Conservation (phyloP, 2,797 vertebrate species). For the Semaprochilodus insignis region DNA sequence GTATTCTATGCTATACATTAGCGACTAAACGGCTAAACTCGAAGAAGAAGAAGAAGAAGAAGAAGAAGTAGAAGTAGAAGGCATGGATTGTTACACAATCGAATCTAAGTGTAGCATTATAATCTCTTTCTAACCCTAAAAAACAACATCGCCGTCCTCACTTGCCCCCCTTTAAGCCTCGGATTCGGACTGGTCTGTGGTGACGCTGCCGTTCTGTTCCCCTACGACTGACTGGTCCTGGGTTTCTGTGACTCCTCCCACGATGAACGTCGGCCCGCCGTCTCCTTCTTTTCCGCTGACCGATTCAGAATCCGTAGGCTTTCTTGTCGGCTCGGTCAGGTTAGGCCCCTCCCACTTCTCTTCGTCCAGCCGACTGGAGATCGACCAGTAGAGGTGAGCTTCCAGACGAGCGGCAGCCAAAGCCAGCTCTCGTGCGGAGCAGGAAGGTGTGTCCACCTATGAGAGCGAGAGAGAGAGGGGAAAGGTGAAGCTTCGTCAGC, state of each 20-base stretch:
- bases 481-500: neutral
- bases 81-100: constrained; percentile 50
- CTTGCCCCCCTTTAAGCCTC: constrained; percentile 74
- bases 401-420: constrained; percentile 85
- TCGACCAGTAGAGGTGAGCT: constrained; percentile 94
- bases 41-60: constrained; percentile 44
- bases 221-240: constrained; percentile 76
- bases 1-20: constrained; percentile 62
- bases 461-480: neutral
- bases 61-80: constrained; percentile 38
- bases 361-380: constrained; percentile 90
- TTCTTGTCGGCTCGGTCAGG: constrained; percentile 66
- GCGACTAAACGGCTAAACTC: constrained; percentile 57
- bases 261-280: constrained; percentile 68
- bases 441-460: constrained; percentile 88
- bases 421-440: constrained; percentile 88
- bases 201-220: constrained; percentile 80
- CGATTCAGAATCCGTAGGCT: constrained; percentile 58
- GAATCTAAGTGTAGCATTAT: constrained; percentile 32
- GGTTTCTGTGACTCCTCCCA: constrained; percentile 77
- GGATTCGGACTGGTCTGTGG: constrained; percentile 81
- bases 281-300: constrained; percentile 68
- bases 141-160: constrained; percentile 29
- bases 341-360: constrained; percentile 80
- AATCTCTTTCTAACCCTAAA: constrained; percentile 17